phyloP scores from a whole-genome alignment of 2,797 vertebrate genomes.

The Myotis myotis region DNA sequence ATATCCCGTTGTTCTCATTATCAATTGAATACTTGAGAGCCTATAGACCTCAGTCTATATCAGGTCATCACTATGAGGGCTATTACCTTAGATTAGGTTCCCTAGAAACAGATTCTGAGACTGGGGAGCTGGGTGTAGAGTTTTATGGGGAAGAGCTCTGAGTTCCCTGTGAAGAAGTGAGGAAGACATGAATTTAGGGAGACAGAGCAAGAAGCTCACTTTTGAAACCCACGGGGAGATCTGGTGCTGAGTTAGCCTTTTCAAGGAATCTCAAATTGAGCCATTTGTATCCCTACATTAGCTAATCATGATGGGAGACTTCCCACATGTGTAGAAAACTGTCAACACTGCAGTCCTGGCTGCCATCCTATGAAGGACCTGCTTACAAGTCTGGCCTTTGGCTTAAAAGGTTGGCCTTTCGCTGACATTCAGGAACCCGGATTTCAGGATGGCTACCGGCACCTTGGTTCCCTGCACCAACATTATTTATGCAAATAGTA shows the following conservation, averaged over 20 bases:
- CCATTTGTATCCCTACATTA: background rate
- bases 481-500: background rate
- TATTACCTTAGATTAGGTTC: background rate
- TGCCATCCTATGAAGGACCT: background rate
- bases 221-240: background rate
- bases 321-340: background rate
- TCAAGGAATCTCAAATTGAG: background rate
- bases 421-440: background rate
- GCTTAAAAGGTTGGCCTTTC: background rate
- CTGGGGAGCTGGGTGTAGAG: accelerated
- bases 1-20: background rate
- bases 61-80: background rate
- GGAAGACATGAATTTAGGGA: background rate
- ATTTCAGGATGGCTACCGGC: background rate
- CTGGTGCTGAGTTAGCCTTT: background rate
- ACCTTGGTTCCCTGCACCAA: background rate
- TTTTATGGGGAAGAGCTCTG: background rate
- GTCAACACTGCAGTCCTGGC: background rate
- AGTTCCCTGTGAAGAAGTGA: background rate
- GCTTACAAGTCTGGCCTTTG: background rate
- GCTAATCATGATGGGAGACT: background rate
- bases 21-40: background rate
- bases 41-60: background rate
- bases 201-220: background rate
- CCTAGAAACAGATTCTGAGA: background rate